A percentile compares a stretch with the other conserved stretches of the same genome.
phyloP scores from a whole-genome alignment of 2,797 vertebrate species.

The Crenichthys baileyi region DNA sequence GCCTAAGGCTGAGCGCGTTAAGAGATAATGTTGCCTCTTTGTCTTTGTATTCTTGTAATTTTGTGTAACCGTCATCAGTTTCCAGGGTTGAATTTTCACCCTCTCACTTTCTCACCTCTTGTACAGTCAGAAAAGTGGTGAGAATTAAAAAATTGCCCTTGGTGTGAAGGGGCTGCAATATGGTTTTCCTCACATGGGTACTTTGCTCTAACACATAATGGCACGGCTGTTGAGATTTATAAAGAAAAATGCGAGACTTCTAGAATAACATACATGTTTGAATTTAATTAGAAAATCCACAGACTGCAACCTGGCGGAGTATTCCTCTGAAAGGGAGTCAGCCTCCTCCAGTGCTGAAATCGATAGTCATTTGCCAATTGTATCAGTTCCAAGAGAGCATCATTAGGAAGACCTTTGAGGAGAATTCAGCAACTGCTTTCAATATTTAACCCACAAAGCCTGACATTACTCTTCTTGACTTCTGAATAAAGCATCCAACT shows the following conservation, averaged over 20 bases:
- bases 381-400: slow-evolving; percentile 65
- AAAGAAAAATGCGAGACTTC: slow-evolving; percentile 2
- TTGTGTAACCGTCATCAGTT: slow-evolving; percentile 70
- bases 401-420: slow-evolving; percentile 59
- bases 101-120: slow-evolving; percentile 55
- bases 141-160: slow-evolving; percentile 49
- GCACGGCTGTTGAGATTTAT: not conserved
- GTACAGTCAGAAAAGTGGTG: slow-evolving; percentile 49
- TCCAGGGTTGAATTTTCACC: slow-evolving; percentile 63
- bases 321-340: slow-evolving; percentile 52
- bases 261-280: slow-evolving; percentile 48
- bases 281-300: slow-evolving; percentile 55
- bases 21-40: slow-evolving; percentile 79
- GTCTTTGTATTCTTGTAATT: slow-evolving; percentile 72
- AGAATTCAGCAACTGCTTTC: slow-evolving; percentile 59
- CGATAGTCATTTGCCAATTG: slow-evolving; percentile 77
- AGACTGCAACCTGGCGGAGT: slow-evolving; percentile 35
- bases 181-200: slow-evolving; percentile 9
- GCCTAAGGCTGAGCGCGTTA: slow-evolving; percentile 78
- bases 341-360: slow-evolving; percentile 52
- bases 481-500: slow-evolving; percentile 31
- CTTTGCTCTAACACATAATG: not conserved
- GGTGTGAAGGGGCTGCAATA: slow-evolving; percentile 29
- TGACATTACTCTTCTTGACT: slow-evolving; percentile 49
- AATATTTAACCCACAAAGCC: slow-evolving; percentile 50